A percentile compares a stretch with the other conserved stretches of the same genome.
phyloP scores from a whole-genome alignment of 2,888 invertebrate species.

The Euzophera pinguis region DNA sequence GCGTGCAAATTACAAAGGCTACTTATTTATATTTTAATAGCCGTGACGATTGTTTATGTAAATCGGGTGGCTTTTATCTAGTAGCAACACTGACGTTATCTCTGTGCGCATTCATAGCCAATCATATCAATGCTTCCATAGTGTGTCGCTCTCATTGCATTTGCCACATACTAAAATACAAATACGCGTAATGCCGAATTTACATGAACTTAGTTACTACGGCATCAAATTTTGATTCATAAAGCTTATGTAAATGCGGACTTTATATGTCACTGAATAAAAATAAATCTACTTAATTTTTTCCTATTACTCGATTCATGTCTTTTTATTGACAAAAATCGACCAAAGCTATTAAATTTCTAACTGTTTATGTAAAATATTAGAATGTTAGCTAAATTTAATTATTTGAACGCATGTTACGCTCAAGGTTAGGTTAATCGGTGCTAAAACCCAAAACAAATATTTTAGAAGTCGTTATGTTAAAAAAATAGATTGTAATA shows the following conservation, averaged over 20 bases:
- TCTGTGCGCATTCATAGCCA: neutral
- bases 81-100: neutral
- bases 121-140: neutral
- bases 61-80: neutral
- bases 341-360: slow-evolving; percentile 6
- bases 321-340: neutral
- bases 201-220: neutral
- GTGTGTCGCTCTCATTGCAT: neutral
- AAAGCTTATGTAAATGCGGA: too few relatives aligned
- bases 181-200: neutral
- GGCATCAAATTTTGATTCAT: too few relatives aligned
- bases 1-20: neutral
- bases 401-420: neutral
- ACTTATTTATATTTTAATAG: too few relatives aligned
- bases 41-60: neutral
- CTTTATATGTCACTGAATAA: too few relatives aligned
- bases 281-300: neutral
- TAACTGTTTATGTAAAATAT: neutral
- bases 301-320: neutral
- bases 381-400: neutral
- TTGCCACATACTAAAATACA: neutral
- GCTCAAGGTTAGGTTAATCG: slow-evolving; percentile 10
- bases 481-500: slow-evolving; percentile 3
- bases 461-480: slow-evolving; percentile 6
- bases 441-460: slow-evolving; percentile 12